Evolutionary conservation across 2,113 vertebrate genomes (phyloP).

Genomic region (Ploceus nigricollis): DNA sequence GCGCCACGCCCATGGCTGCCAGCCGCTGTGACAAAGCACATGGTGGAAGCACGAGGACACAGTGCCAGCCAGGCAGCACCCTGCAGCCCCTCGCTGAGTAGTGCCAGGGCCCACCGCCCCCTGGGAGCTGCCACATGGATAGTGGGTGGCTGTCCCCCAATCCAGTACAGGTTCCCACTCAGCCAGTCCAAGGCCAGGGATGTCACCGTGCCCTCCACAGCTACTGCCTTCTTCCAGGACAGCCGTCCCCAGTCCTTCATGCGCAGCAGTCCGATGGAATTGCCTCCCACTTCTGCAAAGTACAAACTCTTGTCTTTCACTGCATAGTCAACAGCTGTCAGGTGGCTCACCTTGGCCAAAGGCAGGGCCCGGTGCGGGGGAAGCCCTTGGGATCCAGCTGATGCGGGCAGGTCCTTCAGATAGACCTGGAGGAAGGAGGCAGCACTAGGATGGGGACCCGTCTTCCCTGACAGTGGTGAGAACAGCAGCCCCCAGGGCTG

Average conservation of each 20-base stretch:
- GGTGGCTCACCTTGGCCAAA: constrained; percentile 67
- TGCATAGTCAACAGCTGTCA: constrained; percentile 71
- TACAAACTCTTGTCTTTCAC: constrained; percentile 75
- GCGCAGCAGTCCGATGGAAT: constrained; percentile 73
- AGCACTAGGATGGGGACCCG: not conserved
- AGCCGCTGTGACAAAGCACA: constrained; percentile 78
- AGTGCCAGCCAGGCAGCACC: constrained; percentile 72
- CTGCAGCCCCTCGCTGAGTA: constrained; percentile 71
- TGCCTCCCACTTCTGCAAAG: constrained; percentile 71
- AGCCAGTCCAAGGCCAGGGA: constrained; percentile 89
- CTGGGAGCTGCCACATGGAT: constrained; percentile 73
- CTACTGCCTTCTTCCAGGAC: constrained; percentile 65
- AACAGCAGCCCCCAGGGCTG: not conserved
- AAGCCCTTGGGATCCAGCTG: constrained; percentile 59
- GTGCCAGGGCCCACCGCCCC: constrained; percentile 51
- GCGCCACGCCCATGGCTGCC: not conserved
- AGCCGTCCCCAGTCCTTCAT: constrained; percentile 67
- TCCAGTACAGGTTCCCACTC: constrained; percentile 88
- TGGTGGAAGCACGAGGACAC: constrained; percentile 73
- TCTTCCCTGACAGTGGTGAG: accelerated
- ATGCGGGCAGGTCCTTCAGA: constrained; percentile 68
- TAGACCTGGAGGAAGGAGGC: constrained; percentile 74
- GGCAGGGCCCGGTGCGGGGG: constrained; percentile 65
- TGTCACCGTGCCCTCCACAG: constrained; percentile 69
- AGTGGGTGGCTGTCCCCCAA: constrained; percentile 59